Percentiles rank a stretch among this genome's conserved stretches.
phyloP scores from a whole-genome alignment of 1,140 invertebrate species.

The Caenorhabditis remanei region DNA sequence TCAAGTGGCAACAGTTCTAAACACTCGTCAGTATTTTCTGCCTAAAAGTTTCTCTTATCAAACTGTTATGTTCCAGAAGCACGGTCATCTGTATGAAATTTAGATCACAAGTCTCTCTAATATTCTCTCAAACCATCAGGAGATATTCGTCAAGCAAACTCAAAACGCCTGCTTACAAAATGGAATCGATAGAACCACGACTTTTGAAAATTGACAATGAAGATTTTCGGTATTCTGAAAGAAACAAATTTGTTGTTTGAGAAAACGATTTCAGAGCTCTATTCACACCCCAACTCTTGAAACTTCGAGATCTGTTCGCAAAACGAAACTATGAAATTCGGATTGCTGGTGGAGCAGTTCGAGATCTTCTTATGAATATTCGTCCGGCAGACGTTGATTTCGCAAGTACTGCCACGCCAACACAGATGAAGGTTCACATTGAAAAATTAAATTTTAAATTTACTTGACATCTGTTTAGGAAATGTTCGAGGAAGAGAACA shows the following conservation, averaged over 20 bases:
- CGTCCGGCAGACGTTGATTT: constrained; percentile 94
- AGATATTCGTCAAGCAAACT: background rate
- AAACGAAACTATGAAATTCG: constrained; percentile 84
- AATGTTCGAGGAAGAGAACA: constrained; percentile 88
- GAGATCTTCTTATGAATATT: constrained; percentile 91
- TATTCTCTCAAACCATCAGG: background rate
- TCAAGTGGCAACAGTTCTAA: too few relatives aligned
- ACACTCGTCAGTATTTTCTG: too few relatives aligned
- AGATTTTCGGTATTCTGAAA: constrained; percentile 45
- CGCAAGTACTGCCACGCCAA: constrained; percentile 94
- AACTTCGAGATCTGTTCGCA: constrained; percentile 84
- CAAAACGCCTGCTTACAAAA: constrained; percentile 1
- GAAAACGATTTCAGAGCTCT: constrained; percentile 83
- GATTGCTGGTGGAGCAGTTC: constrained; percentile 92
- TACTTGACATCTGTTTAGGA: constrained; percentile 73
- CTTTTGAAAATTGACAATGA: constrained; percentile 55
- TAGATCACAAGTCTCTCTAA: background rate
- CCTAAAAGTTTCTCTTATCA: too few relatives aligned
- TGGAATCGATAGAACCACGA: constrained; percentile 6
- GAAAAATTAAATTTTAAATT: too few relatives aligned
- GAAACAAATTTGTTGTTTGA: background rate
- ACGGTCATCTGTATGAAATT: background rate
- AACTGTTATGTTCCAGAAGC: too few relatives aligned
- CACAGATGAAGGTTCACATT: constrained; percentile 86
- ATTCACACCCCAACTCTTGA: constrained; percentile 86